A percentile compares a stretch with the other conserved stretches of the same genome.
phyloP scores from a whole-genome alignment of 2,113 vertebrate genomes.

The Plestiodon gilberti region DNA sequence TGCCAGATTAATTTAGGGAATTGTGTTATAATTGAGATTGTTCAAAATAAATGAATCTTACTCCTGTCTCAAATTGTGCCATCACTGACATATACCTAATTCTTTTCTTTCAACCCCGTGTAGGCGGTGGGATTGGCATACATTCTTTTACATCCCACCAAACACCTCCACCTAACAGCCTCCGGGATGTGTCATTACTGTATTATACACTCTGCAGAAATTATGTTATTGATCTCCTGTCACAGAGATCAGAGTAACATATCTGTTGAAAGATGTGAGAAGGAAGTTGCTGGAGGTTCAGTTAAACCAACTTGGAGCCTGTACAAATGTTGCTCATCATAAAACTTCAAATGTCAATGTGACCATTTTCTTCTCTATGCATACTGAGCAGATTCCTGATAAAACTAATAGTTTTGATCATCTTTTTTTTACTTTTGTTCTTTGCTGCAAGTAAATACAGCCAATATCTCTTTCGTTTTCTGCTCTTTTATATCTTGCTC shows the following conservation, averaged over 20 bases:
- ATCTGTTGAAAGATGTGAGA: constrained; percentile 1
- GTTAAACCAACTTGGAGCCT: constrained; percentile 19
- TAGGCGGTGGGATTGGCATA: constrained; percentile 27
- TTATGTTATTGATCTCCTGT: constrained; percentile 32
- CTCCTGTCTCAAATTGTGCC: constrained; percentile 16
- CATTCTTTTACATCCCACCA: constrained; percentile 37
- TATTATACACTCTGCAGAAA: constrained; percentile 41
- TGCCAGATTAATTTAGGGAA: constrained; percentile 32
- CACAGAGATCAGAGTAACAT: neutral
- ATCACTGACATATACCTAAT: constrained; percentile 30
- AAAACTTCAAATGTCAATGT: constrained; percentile 2
- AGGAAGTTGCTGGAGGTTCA: constrained; percentile 2
- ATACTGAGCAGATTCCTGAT: constrained; percentile 3
- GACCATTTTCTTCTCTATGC: neutral
- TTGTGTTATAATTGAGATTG: constrained; percentile 7
- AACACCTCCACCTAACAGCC: constrained; percentile 47
- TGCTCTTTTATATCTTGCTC: neutral
- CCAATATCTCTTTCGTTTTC: neutral
- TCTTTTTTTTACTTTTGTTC: neutral
- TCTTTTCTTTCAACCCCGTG: constrained; percentile 33
- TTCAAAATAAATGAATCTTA: neutral
- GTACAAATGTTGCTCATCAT: neutral
- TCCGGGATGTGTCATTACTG: constrained; percentile 37
- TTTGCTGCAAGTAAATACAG: neutral
- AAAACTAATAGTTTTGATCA: neutral